Evolutionary conservation across 2,888 invertebrate species (phyloP), one percentile per base, ranked within the genome.

Genomic region (Subacronicta megacephala): DNA sequence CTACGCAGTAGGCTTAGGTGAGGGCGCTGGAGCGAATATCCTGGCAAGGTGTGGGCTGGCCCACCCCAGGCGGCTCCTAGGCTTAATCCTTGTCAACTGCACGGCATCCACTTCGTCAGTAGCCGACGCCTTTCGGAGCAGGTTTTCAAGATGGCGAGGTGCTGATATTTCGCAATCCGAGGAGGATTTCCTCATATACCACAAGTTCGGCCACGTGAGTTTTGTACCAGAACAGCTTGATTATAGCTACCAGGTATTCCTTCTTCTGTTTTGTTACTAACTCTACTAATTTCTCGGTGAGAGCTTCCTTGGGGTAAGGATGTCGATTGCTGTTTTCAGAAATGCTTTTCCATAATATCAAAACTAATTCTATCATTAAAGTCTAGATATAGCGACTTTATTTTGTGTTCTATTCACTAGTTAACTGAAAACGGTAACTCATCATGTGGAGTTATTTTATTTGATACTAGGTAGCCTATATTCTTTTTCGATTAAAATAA

Each of bases 121-220:
- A 56, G 95, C 98, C 81, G 98, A 98, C 83, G 97, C 97, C 71
- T 96, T 98, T 89, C 96, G 97, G 86, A 97, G 96, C 82, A 96
- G 98, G 95, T 96, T 98, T 84, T 97, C 98, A 65, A 96, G 96
- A 78, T 97, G 98, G 97, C 97, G 96, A 80, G 96, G 97, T 56
- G 95, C 97, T 26, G 96, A 96, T 83, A 97, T 98, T 90, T 97
- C 97, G 57, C 97, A 97, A 72, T 97, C 97, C 1, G 97, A 98
- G 60, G 98, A 98, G 91, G 97, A 97, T 80, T 98, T 98, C 89
- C 95, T 98, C 70, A 96, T 98, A 79, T 97, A 97, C 85, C 98
- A 98, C 90, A 97, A 98, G 95, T 98, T 98, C 90, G 98, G 98
- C 88, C 97, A 97, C 92, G 98, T 98, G 95, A 96, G 97, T 96